Evolutionary conservation across 2,797 vertebrate species (phyloP), one percentile per base, ranked within the genome.

Genomic region (Cossypha dichroa): DNA sequence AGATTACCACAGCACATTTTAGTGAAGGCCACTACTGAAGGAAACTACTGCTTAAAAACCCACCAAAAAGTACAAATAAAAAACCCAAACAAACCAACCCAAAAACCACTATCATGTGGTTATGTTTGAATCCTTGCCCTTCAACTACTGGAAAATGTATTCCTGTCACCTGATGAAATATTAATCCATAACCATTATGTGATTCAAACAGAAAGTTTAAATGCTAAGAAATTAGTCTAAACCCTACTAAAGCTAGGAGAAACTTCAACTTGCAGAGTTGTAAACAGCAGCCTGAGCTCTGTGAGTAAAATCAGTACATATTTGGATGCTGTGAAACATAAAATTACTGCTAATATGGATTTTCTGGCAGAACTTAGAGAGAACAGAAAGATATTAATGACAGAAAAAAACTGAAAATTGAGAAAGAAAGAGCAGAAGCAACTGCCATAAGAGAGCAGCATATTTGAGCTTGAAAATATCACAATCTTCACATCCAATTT

Each of bases 21-120:
- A 72, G 22, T 56, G 40, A 79, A 38, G 26, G 8, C 1, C 28
- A 38, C 21, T 46, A 33, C 2, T 68, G n/a, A 49, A 40, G 2
- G 2, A 41, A 85, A 60, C 1, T 62, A 31, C 28, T 74, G 8
- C 23, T 66, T 58, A 26, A 45, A 82, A 64, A 40, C 1, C 2
- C 46, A 18, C 8, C 10, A 46, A 67, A 67, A 79, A 46, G 21
- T 17, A 29, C 23, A 60, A 38, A 52, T 36, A 9, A 23, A 58
- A 58, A 67, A 9, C 7, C 9, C 19, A 38, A 59, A n/a, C 3
- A 38, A 73, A 40, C 8, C 9, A 34, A n/a, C 7, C 10, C 18
- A 6, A 40, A 34, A 51, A 7, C 1, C 2, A 31, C 25, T 25
- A 48, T 40, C 19, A 85, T 0, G 0, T 13, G 5, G 3, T 9